phyloP scores from a whole-genome alignment of 2,888 invertebrate genomes.

The Sceliomorpha sp. region DNA sequence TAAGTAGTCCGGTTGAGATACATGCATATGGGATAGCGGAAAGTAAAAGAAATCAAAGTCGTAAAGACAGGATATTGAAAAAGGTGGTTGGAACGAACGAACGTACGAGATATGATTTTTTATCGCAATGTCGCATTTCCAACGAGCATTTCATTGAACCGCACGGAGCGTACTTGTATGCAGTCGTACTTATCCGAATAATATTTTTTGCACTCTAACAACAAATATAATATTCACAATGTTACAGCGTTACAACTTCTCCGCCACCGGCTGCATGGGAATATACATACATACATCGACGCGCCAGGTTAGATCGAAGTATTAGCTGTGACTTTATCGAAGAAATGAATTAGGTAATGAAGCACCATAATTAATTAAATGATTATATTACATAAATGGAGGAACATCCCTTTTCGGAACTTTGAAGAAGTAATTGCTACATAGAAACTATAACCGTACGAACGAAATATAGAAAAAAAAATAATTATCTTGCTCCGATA shows the following conservation, averaged over 20 bases:
- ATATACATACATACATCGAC: conserved; percentile 68
- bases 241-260: conserved; percentile 41
- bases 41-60: conserved; percentile 1
- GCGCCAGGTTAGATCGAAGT: not conserved
- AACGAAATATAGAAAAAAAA: too few species aligned
- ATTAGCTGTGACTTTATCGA: too few species aligned
- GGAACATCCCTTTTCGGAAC: too few species aligned
- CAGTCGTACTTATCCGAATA: conserved; percentile 12
- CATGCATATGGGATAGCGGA: not conserved
- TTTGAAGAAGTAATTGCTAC: too few species aligned
- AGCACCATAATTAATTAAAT: too few species aligned
- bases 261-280: conserved; percentile 68
- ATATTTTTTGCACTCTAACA: conserved; percentile 11
- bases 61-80: conserved; percentile 3
- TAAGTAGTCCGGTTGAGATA: too few species aligned
- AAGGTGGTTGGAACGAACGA: not conserved
- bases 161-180: not conserved
- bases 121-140: not conserved
- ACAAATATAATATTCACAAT: conserved; percentile 12
- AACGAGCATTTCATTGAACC: not conserved
- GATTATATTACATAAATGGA: too few species aligned
- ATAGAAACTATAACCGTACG: too few species aligned
- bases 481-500: too few species aligned
- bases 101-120: not conserved
- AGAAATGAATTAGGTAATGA: too few species aligned